Evolutionary conservation across 2,113 vertebrate species (phyloP).

Genomic region (Hepsetus odoe): DNA sequence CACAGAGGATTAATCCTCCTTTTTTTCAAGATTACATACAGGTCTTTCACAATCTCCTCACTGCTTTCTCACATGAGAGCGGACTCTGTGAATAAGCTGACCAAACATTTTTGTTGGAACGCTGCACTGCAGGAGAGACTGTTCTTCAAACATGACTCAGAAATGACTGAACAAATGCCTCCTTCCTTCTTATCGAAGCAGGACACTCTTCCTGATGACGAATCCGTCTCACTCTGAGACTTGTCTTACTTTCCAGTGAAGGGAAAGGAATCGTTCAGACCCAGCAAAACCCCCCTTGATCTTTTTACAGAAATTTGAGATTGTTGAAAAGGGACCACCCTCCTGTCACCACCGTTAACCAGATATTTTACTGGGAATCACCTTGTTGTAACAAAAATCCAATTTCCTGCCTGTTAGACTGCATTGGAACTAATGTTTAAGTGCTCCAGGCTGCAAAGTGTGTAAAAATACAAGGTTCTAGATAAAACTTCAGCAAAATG

Average conservation of each 20-base stretch:
- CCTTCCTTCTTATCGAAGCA: constrained; percentile 2
- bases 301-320: background rate
- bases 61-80: background rate
- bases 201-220: background rate
- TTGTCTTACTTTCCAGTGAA: background rate
- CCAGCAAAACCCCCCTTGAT: background rate
- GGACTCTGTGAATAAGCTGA: constrained; percentile 14
- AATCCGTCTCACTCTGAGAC: background rate
- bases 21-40: background rate
- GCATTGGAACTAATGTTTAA: no score
- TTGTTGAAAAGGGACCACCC: no score
- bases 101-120: constrained; percentile 25
- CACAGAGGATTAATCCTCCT: background rate
- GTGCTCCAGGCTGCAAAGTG: no score
- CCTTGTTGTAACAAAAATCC: no score
- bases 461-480: no score
- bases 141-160: constrained; percentile 30
- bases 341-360: no score
- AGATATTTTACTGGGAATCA: no score
- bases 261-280: background rate
- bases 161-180: background rate
- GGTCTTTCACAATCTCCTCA: background rate
- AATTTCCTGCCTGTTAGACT: no score
- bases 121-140: background rate
- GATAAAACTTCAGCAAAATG: no score